A percentile compares a stretch with the other conserved stretches of the same genome.
Evolutionary conservation across 2,113 vertebrate genomes (phyloP).

Genomic region (Cottus gobio): DNA sequence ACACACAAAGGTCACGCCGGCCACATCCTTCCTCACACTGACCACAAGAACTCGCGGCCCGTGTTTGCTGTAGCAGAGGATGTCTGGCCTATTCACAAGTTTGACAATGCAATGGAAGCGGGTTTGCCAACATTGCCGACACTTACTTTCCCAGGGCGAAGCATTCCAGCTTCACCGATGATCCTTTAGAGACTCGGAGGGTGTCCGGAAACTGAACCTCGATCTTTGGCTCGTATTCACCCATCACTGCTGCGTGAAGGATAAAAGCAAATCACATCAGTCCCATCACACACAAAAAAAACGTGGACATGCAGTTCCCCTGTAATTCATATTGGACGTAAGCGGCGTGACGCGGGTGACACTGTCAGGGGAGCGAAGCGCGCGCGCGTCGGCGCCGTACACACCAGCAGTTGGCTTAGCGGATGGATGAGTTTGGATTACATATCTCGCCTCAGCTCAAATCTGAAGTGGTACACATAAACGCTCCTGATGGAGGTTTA

Average conservation of each 20-base stretch:
- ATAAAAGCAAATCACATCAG: constrained; percentile 45
- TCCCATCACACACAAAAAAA: constrained; percentile 34
- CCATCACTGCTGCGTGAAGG: constrained; percentile 88
- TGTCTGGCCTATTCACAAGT: neutral
- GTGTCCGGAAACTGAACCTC: constrained; percentile 89
- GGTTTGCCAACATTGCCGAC: constrained; percentile 3
- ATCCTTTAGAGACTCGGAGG: constrained; percentile 84
- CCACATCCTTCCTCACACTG: constrained; percentile 32
- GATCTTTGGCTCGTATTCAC: constrained; percentile 94
- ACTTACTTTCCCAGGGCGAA: constrained; percentile 96
- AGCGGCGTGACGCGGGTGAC: constrained; percentile 9
- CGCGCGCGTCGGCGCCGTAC: constrained; percentile 1
- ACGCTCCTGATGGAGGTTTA: constrained; percentile 44
- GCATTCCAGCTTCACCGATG: constrained; percentile 90
- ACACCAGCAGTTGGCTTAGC: constrained; percentile 35
- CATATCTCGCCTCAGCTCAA: constrained; percentile 52
- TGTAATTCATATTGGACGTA: constrained; percentile 30
- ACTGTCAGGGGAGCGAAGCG: constrained; percentile 14
- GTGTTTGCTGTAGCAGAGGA: constrained; percentile 23
- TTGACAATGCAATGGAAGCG: neutral
- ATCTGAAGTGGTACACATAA: constrained; percentile 53
- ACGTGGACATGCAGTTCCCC: neutral
- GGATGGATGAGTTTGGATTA: constrained; percentile 65
- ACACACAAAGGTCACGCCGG: constrained; percentile 55
- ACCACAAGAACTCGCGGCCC: constrained; percentile 3